These are phyloP conservation scores for Potamarius usumacintae DNA, from an alignment of 2,113 vertebrate species.

Conservation along the genomic window DNA sequence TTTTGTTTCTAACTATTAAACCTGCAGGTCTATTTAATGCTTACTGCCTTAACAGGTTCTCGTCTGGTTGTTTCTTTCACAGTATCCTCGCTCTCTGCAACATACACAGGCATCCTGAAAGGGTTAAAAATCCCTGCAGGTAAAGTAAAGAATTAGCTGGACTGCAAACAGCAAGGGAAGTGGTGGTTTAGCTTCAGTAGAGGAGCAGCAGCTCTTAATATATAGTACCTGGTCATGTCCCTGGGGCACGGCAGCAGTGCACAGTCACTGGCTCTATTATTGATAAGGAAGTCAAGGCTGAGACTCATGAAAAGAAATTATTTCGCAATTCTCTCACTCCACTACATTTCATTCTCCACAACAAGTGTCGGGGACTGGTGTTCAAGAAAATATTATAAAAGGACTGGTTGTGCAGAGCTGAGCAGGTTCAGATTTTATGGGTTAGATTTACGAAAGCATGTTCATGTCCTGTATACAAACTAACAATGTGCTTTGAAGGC, in stretches of 20 bases:
- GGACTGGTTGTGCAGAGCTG: background rate
- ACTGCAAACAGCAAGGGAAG: conserved; percentile 4
- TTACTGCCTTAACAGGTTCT: no score
- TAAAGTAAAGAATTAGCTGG: conserved; percentile 19
- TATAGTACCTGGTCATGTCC: conserved; percentile 30
- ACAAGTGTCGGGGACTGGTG: background rate
- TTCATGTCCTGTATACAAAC: background rate
- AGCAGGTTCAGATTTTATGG: background rate
- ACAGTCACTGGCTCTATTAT: conserved; percentile 62
- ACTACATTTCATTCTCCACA: conserved; percentile 36
- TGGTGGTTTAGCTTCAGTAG: conserved; percentile 6
- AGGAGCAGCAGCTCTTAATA: conserved; percentile 17
- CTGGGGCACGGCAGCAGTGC: conserved; percentile 41
- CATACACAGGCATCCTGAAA: background rate
- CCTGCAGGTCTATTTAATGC: background rate
- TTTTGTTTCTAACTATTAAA: background rate
- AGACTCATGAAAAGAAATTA: conserved; percentile 43
- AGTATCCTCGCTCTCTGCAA: background rate
- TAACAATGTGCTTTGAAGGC: background rate
- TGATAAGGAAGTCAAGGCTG: conserved; percentile 54
- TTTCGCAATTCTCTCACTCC: conserved; percentile 38
- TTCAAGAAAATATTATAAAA: conserved; percentile 10
- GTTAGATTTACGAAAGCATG: background rate
- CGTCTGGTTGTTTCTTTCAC: background rate
- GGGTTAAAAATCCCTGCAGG: background rate